phyloP scores from a whole-genome alignment of 92 coral and sea anemone genomes.

The Muricea muricata region DNA sequence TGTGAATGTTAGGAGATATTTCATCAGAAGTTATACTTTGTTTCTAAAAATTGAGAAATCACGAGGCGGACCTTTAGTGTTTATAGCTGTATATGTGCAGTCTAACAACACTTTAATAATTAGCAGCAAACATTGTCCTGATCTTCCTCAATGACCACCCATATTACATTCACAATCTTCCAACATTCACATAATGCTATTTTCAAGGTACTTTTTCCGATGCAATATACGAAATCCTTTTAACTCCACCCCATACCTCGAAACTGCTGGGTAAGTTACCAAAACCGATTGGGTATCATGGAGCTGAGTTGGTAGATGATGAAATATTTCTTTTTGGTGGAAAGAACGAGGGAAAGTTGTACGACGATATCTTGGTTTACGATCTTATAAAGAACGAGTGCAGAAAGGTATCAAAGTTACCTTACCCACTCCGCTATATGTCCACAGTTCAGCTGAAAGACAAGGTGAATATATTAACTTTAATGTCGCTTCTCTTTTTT shows the following conservation, averaged over 20 bases:
- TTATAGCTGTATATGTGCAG: too few species aligned
- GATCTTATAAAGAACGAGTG: not conserved
- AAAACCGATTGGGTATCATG: not conserved
- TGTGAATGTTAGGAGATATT: too few species aligned
- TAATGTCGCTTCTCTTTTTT: too few species aligned
- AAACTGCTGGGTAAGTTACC: not conserved
- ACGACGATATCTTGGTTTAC: conserved; percentile 1
- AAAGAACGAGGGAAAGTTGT: too few species aligned
- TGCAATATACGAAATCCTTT: not conserved
- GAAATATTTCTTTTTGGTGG: conserved; percentile 8
- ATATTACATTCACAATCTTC: too few species aligned
- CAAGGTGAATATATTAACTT: not conserved
- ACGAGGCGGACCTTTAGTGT: too few species aligned
- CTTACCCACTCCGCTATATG: not conserved
- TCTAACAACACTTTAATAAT: too few species aligned
- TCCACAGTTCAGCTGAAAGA: not conserved
- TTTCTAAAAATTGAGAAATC: too few species aligned
- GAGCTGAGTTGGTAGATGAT: not conserved
- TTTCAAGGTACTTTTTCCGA: not conserved
- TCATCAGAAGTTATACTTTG: too few species aligned
- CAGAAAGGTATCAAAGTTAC: not conserved
- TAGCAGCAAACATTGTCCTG: too few species aligned
- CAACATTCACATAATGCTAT: too few species aligned
- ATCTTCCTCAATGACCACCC: too few species aligned
- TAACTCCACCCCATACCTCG: conserved; percentile 12